Percentiles rank a stretch among this genome's conserved stretches.
These are phyloP conservation scores for Mercenaria mercenaria DNA, from an alignment of 1,140 invertebrate species.

Conservation along the genomic window DNA sequence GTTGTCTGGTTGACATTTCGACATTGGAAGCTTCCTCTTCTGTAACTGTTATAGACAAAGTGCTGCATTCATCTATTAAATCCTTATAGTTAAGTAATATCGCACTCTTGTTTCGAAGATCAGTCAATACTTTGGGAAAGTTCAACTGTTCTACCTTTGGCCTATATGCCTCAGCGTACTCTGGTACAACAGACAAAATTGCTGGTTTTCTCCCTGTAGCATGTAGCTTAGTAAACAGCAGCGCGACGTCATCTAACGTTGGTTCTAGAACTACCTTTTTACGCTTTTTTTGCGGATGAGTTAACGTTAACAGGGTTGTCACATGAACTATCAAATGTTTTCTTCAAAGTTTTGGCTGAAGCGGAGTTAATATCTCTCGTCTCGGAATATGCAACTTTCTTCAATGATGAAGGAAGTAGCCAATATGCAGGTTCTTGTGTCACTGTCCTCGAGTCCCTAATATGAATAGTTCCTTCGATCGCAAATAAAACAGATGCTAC, in stretches of 20 bases:
- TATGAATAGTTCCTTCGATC: slow-evolving; percentile 53
- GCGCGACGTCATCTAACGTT: background rate
- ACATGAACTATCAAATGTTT: background rate
- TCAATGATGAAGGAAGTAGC: slow-evolving; percentile 22
- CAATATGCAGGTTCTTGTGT: slow-evolving; percentile 65
- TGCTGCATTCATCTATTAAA: background rate
- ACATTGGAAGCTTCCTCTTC: background rate
- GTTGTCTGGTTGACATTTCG: background rate
- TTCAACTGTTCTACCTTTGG: background rate
- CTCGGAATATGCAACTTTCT: background rate
- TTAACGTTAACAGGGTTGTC: background rate
- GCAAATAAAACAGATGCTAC: slow-evolving; percentile 71
- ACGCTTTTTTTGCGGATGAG: background rate
- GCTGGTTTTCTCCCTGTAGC: background rate
- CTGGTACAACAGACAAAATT: background rate
- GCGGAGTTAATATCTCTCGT: background rate
- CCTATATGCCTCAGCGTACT: slow-evolving; percentile 1
- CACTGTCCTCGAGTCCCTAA: slow-evolving; percentile 62
- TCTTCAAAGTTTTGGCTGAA: slow-evolving; percentile 26
- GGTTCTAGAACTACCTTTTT: background rate
- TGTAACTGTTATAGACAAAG: background rate
- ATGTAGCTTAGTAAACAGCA: background rate
- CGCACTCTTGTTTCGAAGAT: background rate
- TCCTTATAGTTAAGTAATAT: background rate
- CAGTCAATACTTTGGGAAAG: slow-evolving; percentile 18